These are phyloP conservation scores for Sycobia sp. DNA, from an alignment of 1,140 invertebrate genomes.

Conservation along the genomic window DNA sequence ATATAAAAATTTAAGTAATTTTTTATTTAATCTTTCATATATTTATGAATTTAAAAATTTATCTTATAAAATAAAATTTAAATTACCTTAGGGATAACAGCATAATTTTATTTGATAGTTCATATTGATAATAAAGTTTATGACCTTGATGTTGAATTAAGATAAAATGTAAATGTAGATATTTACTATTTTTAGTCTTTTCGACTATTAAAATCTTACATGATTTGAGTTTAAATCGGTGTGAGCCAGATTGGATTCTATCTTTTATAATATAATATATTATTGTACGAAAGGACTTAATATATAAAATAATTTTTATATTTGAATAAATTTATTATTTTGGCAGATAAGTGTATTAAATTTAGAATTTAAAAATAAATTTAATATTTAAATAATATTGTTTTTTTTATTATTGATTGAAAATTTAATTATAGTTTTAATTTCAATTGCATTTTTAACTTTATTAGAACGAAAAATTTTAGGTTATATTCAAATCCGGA, in stretches of 20 bases:
- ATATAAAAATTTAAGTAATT: conserved; percentile 63
- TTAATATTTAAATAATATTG: background rate
- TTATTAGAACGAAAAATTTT: conserved; percentile 68
- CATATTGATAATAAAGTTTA: conserved; percentile 70
- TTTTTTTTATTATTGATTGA: conserved; percentile 51
- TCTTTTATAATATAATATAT: conserved; percentile 48
- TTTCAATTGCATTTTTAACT: conserved; percentile 70
- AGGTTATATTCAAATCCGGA: conserved; percentile 72
- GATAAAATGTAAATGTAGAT: conserved; percentile 66
- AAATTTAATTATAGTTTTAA: conserved; percentile 63
- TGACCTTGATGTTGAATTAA: conserved; percentile 84
- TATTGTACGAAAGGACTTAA: conserved; percentile 73
- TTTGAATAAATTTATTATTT: conserved; percentile 61
- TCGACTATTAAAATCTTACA: conserved; percentile 59
- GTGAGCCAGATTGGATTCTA: conserved; percentile 3
- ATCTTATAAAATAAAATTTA: conserved; percentile 50
- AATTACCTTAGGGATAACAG: conserved; percentile 78
- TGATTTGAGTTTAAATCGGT: conserved; percentile 1
- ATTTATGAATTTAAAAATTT: conserved; percentile 52
- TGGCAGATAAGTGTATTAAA: conserved; percentile 68
- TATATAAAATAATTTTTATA: conserved; percentile 55
- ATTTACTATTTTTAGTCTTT: conserved; percentile 71
- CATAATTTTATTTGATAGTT: conserved; percentile 69
- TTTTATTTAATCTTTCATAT: conserved; percentile 45
- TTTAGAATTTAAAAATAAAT: conserved; percentile 55